These are phyloP conservation scores for Eudyptes chrysolophus DNA, from an alignment of 2,113 vertebrate genomes.

Conservation along the genomic window DNA sequence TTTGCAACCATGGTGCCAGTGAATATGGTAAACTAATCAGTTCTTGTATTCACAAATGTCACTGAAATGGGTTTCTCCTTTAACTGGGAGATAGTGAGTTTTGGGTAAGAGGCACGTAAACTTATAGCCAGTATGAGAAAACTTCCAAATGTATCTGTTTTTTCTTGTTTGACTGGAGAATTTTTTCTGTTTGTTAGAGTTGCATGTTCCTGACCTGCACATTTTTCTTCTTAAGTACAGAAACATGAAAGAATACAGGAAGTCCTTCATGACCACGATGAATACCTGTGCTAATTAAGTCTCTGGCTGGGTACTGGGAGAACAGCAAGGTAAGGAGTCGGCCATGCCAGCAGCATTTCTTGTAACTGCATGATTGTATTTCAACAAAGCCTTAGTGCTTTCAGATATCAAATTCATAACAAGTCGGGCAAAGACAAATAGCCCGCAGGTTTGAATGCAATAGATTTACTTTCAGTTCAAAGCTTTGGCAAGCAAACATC, in stretches of 20 bases:
- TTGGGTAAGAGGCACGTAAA: not conserved
- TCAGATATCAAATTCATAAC: conserved; percentile 57
- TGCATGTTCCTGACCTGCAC: conserved; percentile 41
- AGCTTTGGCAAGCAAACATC: not conserved
- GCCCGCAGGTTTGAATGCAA: not conserved
- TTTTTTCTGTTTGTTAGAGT: not conserved
- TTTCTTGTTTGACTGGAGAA: not conserved
- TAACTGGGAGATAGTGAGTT: not conserved
- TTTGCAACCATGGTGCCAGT: conserved; percentile 36
- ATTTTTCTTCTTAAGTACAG: conserved; percentile 67
- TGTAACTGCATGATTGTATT: conserved; percentile 46
- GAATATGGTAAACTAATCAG: conserved; percentile 13
- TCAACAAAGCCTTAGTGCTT: conserved; percentile 28
- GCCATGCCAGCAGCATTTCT: conserved; percentile 45
- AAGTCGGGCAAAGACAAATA: conserved; percentile 50
- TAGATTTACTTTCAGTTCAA: conserved; percentile 37
- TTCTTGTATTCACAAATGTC: not conserved
- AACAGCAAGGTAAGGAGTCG: conserved; percentile 71
- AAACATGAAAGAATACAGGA: conserved; percentile 74
- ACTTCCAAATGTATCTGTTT: not conserved
- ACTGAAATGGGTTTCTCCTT: not conserved
- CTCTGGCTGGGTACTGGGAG: not conserved
- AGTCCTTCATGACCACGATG: conserved; percentile 22
- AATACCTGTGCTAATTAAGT: conserved; percentile 65
- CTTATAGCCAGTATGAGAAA: not conserved